phyloP scores from a whole-genome alignment of 2,797 vertebrate species.

The Chromobotia macracanthus region DNA sequence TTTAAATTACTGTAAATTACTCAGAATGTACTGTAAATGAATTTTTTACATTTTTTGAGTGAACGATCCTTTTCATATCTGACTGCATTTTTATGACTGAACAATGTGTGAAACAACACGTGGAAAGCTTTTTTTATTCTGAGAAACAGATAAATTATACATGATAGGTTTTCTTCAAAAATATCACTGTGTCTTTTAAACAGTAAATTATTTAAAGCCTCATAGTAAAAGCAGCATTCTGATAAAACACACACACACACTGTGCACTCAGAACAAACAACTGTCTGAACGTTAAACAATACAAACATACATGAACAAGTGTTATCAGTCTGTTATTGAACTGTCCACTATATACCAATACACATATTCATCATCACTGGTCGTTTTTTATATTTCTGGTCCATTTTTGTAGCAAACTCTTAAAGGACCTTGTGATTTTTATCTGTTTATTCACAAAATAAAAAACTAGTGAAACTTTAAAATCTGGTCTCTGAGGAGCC shows the following conservation, averaged over 20 bases:
- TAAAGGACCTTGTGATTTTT: too few species aligned
- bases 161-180: slow-evolving; percentile 72
- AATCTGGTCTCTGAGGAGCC: slow-evolving; percentile 96
- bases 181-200: slow-evolving; percentile 78
- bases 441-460: too few species aligned
- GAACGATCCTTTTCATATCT: neutral
- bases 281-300: slow-evolving; percentile 62
- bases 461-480: slow-evolving; percentile 66
- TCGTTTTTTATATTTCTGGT: neutral
- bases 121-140: slow-evolving; percentile 62
- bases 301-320: slow-evolving; percentile 44
- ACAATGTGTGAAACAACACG: neutral
- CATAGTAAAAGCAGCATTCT: slow-evolving; percentile 79
- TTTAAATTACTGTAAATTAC: too few species aligned
- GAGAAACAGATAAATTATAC: slow-evolving; percentile 64
- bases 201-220: slow-evolving; percentile 80
- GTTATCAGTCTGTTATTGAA: slow-evolving; percentile 43
- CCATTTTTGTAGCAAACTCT: too few species aligned
- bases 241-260: slow-evolving; percentile 72
- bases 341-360: slow-evolving; percentile 32
- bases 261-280: slow-evolving; percentile 72
- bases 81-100: neutral
- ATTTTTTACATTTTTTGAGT: too few species aligned
- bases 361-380: neutral
- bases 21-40: too few species aligned